Evolutionary conservation across 1,140 invertebrate species (phyloP).

Genomic region (Euschistus heros): DNA sequence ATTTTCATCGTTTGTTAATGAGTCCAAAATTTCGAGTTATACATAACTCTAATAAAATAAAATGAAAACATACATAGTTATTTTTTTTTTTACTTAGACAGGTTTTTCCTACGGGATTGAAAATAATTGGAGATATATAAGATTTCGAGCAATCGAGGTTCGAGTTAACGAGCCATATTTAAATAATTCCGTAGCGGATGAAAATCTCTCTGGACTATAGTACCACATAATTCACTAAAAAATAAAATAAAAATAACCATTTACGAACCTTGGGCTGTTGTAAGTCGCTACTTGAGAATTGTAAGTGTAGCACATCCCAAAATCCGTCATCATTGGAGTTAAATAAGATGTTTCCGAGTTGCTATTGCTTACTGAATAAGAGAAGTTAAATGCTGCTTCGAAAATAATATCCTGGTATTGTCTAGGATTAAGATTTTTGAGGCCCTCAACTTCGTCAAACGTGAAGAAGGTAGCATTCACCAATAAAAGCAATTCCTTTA

Average conservation of each 20-base stretch:
- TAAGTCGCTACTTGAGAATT: conserved; percentile 52
- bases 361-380: conserved; percentile 28
- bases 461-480: conserved; percentile 45
- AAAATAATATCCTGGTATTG: conserved; percentile 45
- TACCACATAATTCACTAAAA: neutral
- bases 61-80: too few species aligned
- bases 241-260: neutral
- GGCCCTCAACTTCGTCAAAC: conserved; percentile 41
- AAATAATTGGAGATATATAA: neutral
- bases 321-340: conserved; percentile 44
- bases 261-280: conserved; percentile 46
- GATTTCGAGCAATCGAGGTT: neutral
- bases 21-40: too few species aligned
- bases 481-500: conserved; percentile 32
- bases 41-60: too few species aligned
- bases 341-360: conserved; percentile 22
- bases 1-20: too few species aligned
- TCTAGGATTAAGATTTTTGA: conserved; percentile 38
- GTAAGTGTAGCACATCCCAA: conserved; percentile 52
- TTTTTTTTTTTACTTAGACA: too few species aligned
- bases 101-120: neutral
- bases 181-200: neutral
- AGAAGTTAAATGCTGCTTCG: conserved; percentile 18
- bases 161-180: neutral
- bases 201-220: neutral